Percentiles rank a stretch among this genome's conserved stretches.
Conservation (phyloP, 2,888 invertebrate genomes). For the Chrysina gloriosa region DNA sequence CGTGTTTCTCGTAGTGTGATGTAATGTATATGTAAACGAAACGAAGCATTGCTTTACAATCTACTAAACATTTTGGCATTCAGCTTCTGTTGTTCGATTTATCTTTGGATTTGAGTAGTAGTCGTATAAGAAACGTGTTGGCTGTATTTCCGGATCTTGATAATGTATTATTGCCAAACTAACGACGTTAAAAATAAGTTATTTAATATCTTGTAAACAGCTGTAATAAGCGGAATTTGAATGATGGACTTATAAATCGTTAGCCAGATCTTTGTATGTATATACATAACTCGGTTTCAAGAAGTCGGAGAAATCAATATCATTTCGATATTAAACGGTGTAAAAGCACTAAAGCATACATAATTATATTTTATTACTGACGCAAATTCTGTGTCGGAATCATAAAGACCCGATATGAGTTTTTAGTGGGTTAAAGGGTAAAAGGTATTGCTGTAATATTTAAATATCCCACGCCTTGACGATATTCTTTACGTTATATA, state of each 20-base stretch:
- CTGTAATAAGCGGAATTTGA: too few relatives aligned
- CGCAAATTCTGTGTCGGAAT: too few relatives aligned
- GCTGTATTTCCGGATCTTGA: conserved; percentile 16
- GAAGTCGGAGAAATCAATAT: too few relatives aligned
- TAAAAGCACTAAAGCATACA: too few relatives aligned
- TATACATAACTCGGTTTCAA: too few relatives aligned
- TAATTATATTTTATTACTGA: too few relatives aligned
- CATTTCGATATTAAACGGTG: too few relatives aligned
- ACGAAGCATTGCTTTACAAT: conserved; percentile 8
- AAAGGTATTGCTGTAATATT: neutral
- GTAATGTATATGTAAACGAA: conserved; percentile 10
- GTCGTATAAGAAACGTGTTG: neutral
- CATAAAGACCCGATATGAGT: neutral
- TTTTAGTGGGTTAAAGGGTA: neutral
- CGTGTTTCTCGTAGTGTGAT: neutral
- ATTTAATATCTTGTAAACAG: too few relatives aligned
- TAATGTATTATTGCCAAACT: too few relatives aligned
- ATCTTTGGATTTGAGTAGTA: neutral
- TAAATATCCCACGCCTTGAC: neutral
- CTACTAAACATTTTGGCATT: conserved; percentile 24
- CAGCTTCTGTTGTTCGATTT: neutral
- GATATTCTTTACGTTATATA: conserved; percentile 5
- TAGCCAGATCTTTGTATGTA: too few relatives aligned
- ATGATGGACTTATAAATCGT: too few relatives aligned
- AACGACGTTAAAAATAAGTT: too few relatives aligned